These are phyloP conservation scores for Psittacula derbiana DNA, from an alignment of 2,797 vertebrate species.

Conservation along the genomic window DNA sequence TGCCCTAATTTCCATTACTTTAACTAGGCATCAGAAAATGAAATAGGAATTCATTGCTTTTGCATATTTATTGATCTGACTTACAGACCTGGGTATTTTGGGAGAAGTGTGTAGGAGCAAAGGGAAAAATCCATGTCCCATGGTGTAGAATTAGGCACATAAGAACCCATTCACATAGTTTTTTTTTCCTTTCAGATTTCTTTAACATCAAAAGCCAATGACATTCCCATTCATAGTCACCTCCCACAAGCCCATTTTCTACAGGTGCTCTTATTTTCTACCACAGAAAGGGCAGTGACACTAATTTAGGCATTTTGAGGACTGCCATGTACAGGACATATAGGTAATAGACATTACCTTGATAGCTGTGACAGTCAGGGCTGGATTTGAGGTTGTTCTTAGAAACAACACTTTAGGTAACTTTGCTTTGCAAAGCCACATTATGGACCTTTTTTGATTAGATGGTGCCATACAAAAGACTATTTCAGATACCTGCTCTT, in stretches of 20 bases:
- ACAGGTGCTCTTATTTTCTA: neutral
- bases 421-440: neutral
- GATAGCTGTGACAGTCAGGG: neutral
- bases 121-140: neutral
- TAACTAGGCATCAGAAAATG: neutral
- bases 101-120: accelerated
- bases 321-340: neutral
- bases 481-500: neutral
- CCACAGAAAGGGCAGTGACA: neutral
- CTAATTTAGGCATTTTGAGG: neutral
- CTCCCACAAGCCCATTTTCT: neutral
- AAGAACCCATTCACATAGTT: neutral
- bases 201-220: neutral
- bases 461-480: neutral
- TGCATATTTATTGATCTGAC: neutral
- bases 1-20: neutral
- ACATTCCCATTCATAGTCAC: neutral
- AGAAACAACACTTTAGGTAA: neutral
- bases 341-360: neutral
- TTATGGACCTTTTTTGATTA: neutral
- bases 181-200: neutral
- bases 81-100: neutral
- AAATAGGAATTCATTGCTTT: neutral
- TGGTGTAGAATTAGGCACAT: neutral
- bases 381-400: neutral